These are phyloP conservation scores for Petrocephalus schoutedeni DNA, from an alignment of 2,797 vertebrate genomes.

Conservation along the genomic window DNA sequence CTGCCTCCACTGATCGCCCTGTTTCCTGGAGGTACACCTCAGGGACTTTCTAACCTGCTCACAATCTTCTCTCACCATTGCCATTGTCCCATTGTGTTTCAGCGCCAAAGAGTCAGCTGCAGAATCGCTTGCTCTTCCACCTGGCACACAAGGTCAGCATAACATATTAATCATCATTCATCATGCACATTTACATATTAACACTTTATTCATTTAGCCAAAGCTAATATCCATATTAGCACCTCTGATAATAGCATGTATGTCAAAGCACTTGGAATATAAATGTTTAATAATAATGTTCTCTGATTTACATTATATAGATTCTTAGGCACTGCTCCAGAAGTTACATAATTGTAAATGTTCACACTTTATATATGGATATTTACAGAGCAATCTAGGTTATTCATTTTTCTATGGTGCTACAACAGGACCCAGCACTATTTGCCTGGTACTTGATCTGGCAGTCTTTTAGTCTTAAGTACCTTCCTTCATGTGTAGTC, in stretches of 20 bases:
- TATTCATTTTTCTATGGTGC: not conserved
- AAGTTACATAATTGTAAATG: not conserved
- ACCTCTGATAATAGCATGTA: not conserved
- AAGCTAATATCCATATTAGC: not conserved
- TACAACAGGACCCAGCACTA: not conserved
- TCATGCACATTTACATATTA: not conserved
- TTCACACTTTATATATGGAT: not conserved
- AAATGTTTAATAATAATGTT: not conserved
- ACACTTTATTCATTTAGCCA: not conserved
- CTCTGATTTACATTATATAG: not conserved
- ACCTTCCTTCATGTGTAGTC: not conserved
- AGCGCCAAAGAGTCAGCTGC: constrained; percentile 82
- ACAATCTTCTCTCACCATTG: constrained; percentile 26
- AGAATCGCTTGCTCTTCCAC: constrained; percentile 93
- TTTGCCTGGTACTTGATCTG: not conserved
- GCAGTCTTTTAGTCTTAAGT: not conserved
- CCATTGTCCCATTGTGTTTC: constrained; percentile 43
- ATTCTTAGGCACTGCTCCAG: not conserved
- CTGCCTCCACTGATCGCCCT: not conserved
- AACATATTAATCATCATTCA: not conserved
- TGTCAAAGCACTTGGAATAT: not conserved
- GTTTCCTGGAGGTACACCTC: not conserved
- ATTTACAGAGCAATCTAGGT: not conserved
- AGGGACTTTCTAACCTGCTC: not conserved
- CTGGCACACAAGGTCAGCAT: constrained; percentile 88